Base-by-base conservation (phyloP, 64 coral and sea anemone species). In the Actinia equina region DNA sequence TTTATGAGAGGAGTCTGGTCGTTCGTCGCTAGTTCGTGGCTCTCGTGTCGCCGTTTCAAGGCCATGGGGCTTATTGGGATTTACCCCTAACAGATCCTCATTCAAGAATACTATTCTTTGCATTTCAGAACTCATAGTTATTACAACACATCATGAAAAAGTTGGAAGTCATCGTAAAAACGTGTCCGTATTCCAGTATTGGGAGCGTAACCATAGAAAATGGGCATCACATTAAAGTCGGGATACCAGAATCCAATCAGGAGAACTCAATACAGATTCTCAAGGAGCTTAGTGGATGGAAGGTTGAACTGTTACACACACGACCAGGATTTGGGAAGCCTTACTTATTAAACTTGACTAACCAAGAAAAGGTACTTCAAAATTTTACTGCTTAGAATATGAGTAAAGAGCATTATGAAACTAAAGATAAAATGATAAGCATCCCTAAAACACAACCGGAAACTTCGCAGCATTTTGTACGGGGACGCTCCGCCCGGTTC, bases 311-410 rank as follows among this genome's bases (percentile, higher is more conserved):
- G 57, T 62, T 8, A 57, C 87, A 59, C 57, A 5, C 52, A 82
- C 87, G 43, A 27, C 77, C 87, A 59, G 87, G 87, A 81, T 88
- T 81, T 49, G 87, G 87, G 87, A 88, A 88, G 61, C 77, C 87
- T 19, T 88, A 88, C 87, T 88, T 88, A 67, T 16, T 88, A 15
- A 27, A 18, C 10, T 20, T 88, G 67, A 79, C 86, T 14, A 88
- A 60, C 59, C 6, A 71, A 53, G 55, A 88, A 27, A 88, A 88
- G 86, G 86, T 88, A 57, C 37, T 44, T 74, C 52, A 1, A 23
- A 52, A 83, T 4, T 82, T 12, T 7, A 43, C 2, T n/a, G 20
- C 6, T 63, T 20, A 17, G 8, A 14, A 63, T 63, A 71, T 20
- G 67, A 71, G 52, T 54, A 54, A 54, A 54, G 6, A 12, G 52